Evolutionary conservation across 2,888 invertebrate species (phyloP).

Genomic region (Parascotia fuliginaria): DNA sequence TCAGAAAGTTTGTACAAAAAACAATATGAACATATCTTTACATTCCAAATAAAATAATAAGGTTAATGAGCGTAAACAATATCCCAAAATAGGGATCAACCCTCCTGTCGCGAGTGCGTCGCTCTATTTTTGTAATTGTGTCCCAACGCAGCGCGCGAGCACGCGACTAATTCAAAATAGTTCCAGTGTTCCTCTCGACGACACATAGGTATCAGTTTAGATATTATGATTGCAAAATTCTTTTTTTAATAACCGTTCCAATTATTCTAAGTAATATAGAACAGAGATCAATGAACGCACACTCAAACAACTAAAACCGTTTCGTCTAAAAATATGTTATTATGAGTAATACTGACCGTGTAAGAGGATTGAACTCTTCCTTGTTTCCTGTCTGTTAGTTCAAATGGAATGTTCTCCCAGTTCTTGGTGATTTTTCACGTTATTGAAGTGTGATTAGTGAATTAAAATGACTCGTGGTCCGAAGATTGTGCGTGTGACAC

Average conservation of each 20-base stretch:
- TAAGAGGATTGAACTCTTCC: constrained; percentile 68
- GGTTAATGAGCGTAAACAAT: constrained; percentile 54
- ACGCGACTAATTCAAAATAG: constrained; percentile 63
- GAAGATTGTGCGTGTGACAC: constrained; percentile 77
- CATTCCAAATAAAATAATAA: constrained; percentile 35
- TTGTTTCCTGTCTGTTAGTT: constrained; percentile 66
- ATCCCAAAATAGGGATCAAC: constrained; percentile 66
- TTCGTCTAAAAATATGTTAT: constrained; percentile 77
- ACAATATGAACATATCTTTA: not conserved
- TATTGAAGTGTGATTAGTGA: constrained; percentile 9
- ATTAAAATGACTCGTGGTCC: constrained; percentile 75
- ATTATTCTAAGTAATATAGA: constrained; percentile 21
- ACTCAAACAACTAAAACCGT: constrained; percentile 69
- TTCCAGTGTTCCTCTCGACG: constrained; percentile 41
- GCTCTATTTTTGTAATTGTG: constrained; percentile 66
- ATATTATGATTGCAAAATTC: no score
- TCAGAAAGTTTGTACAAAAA: not conserved
- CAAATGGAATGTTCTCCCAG: constrained; percentile 17
- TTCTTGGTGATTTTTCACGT: constrained; percentile 6
- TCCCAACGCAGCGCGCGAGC: constrained; percentile 56
- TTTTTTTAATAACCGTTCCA: no score
- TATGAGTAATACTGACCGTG: constrained; percentile 75
- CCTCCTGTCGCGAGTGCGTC: constrained; percentile 68
- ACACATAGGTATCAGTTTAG: constrained; percentile 40
- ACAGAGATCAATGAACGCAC: constrained; percentile 63